phyloP scores from a whole-genome alignment of 2,797 vertebrate species.

The Pipistrellus nathusii region DNA sequence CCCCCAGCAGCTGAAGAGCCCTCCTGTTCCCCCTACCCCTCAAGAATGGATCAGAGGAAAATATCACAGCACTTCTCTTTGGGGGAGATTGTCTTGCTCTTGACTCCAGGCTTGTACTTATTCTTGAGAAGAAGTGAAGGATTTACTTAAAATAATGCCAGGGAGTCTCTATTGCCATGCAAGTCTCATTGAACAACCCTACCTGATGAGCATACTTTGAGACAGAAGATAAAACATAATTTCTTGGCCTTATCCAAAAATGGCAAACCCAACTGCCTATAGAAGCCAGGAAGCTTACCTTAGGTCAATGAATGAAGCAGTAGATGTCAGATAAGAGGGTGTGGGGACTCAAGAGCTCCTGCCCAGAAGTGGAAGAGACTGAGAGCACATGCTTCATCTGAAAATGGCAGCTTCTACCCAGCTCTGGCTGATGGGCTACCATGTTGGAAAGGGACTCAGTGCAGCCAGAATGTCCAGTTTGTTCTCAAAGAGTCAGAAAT shows the following conservation, averaged over 20 bases:
- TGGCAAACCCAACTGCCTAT: not conserved
- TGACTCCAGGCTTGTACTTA: not conserved
- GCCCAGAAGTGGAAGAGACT: not conserved
- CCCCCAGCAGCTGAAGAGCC: not conserved
- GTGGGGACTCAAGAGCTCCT: not conserved
- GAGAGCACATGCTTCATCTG: not conserved
- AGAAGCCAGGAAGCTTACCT: not conserved
- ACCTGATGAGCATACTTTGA: not conserved
- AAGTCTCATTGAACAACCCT: not conserved
- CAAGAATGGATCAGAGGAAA: not conserved
- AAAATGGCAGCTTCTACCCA: not conserved
- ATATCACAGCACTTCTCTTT: not conserved
- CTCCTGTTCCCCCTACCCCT: not conserved
- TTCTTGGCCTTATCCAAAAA: not conserved
- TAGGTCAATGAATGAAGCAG: not conserved
- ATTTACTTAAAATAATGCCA: not conserved
- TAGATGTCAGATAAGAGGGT: not conserved
- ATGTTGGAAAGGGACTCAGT: not conserved
- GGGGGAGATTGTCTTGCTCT: not conserved
- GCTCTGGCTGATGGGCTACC: not conserved
- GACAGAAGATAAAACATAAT: not conserved
- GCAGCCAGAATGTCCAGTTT: not conserved
- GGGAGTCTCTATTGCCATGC: not conserved
- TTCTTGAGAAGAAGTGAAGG: slow-evolving; percentile 10
- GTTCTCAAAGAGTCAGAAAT: not conserved